Evolutionary conservation across 2,113 vertebrate genomes (phyloP).

Genomic region (Salvelinus alpinus): DNA sequence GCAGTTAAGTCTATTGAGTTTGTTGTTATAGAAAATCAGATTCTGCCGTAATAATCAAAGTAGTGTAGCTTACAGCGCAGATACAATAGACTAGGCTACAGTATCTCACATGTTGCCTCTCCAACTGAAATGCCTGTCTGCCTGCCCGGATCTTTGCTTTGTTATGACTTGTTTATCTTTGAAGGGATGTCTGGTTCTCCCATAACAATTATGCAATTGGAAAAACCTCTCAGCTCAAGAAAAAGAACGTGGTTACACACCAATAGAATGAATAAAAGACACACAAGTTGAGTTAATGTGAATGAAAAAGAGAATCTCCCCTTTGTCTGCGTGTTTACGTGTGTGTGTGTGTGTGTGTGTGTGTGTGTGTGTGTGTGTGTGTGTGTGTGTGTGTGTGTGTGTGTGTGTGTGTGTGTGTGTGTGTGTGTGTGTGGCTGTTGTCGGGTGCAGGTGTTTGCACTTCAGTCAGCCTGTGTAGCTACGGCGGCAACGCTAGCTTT

Average conservation of each 20-base stretch:
- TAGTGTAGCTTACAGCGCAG: neutral
- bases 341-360: conserved; percentile 2
- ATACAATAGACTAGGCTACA: neutral
- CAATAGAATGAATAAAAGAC: conserved; percentile 28
- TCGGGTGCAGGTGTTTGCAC: conserved; percentile 76
- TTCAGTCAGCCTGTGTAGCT: conserved; percentile 60
- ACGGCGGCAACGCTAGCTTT: conserved; percentile 52
- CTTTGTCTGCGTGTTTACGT: conserved; percentile 12
- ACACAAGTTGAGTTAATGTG: conserved; percentile 39
- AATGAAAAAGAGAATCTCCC: conserved; percentile 33
- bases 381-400: conserved; percentile 20
- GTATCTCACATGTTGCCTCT: neutral
- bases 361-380: neutral
- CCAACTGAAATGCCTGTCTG: neutral
- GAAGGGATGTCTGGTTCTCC: conserved; percentile 57
- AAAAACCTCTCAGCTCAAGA: conserved; percentile 36
- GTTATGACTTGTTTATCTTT: conserved; percentile 70
- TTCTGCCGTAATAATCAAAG: neutral
- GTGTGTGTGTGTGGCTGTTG: conserved; percentile 41
- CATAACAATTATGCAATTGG: conserved; percentile 58
- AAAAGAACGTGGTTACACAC: conserved; percentile 49
- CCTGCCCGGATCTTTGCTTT: conserved; percentile 33
- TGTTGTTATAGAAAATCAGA: neutral
- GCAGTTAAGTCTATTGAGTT: neutral
- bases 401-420: conserved; percentile 15